These are phyloP conservation scores for Boloria selene DNA, from an alignment of 2,888 invertebrate genomes.

Conservation along the genomic window DNA sequence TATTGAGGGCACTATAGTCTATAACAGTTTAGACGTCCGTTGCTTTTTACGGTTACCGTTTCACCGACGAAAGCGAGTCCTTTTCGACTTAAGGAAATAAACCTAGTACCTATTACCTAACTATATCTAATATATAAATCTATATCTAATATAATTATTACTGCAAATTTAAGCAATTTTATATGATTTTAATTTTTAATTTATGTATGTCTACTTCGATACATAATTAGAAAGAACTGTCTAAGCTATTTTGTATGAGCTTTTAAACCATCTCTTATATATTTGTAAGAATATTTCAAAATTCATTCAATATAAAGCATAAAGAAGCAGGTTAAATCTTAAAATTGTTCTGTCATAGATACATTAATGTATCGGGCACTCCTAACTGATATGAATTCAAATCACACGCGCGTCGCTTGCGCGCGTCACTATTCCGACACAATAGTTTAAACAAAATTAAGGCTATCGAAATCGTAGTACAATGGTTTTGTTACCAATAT, in stretches of 20 bases:
- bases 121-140: too few relatives aligned
- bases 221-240: too few relatives aligned
- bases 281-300: not conserved
- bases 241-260: too few relatives aligned
- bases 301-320: not conserved
- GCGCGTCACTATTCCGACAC: slow-evolving; percentile 34
- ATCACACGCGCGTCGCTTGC: slow-evolving; percentile 39
- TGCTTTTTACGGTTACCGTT: slow-evolving; percentile 38
- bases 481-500: not conserved
- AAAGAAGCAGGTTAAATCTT: slow-evolving; percentile 20
- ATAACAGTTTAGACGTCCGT: slow-evolving; percentile 40
- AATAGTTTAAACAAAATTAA: slow-evolving; percentile 26
- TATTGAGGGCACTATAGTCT: slow-evolving; percentile 40
- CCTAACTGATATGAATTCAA: slow-evolving; percentile 41
- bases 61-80: slow-evolving; percentile 38
- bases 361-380: slow-evolving; percentile 24
- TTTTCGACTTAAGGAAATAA: slow-evolving; percentile 25
- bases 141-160: too few relatives aligned
- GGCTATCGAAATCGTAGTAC: slow-evolving; percentile 19
- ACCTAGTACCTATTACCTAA: too few relatives aligned
- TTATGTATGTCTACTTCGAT: too few relatives aligned
- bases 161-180: too few relatives aligned
- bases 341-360: slow-evolving; percentile 15
- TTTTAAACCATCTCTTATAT: too few relatives aligned
- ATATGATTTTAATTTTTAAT: too few relatives aligned